A percentile compares a stretch with the other conserved stretches of the same genome.
These are phyloP conservation scores for Ataeniobius toweri DNA, from an alignment of 2,797 vertebrate genomes.

Conservation along the genomic window DNA sequence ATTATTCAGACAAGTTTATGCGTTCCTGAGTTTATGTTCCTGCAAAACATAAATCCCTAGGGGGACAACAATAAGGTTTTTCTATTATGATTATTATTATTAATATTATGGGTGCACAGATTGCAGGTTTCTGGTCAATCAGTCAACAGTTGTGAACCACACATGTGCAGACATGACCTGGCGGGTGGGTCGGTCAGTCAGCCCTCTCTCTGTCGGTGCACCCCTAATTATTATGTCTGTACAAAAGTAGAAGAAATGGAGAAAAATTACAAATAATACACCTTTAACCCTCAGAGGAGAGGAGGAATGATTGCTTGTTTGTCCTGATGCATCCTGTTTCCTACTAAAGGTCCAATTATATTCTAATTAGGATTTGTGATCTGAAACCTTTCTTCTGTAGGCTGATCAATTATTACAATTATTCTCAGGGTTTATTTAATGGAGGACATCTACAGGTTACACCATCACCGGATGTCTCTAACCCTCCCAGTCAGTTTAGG, in stretches of 20 bases:
- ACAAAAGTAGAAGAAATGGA: not conserved
- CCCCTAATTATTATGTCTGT: not conserved
- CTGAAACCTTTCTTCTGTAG: conserved; percentile 36
- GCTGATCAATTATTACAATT: conserved; percentile 62
- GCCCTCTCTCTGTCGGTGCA: too few relatives aligned
- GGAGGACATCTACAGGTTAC: conserved; percentile 68
- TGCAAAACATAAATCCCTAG: too few relatives aligned
- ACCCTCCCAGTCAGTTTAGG: conserved; percentile 22
- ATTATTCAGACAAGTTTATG: too few relatives aligned
- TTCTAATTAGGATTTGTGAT: conserved; percentile 61
- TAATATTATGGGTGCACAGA: too few relatives aligned
- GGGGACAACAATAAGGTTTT: too few relatives aligned
- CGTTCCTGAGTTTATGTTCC: too few relatives aligned
- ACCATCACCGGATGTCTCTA: conserved; percentile 56
- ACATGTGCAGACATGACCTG: too few relatives aligned
- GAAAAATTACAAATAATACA: not conserved
- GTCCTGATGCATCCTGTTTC: conserved; percentile 33
- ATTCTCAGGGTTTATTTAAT: conserved; percentile 67
- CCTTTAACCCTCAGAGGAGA: not conserved
- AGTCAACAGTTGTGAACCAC: too few relatives aligned
- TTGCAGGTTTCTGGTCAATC: too few relatives aligned
- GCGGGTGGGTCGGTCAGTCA: too few relatives aligned
- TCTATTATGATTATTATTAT: too few relatives aligned
- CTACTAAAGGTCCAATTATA: conserved; percentile 47
- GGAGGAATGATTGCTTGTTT: not conserved